Conservation (phyloP, 2,888 invertebrate genomes). For the Leptinotarsa haldemani region DNA sequence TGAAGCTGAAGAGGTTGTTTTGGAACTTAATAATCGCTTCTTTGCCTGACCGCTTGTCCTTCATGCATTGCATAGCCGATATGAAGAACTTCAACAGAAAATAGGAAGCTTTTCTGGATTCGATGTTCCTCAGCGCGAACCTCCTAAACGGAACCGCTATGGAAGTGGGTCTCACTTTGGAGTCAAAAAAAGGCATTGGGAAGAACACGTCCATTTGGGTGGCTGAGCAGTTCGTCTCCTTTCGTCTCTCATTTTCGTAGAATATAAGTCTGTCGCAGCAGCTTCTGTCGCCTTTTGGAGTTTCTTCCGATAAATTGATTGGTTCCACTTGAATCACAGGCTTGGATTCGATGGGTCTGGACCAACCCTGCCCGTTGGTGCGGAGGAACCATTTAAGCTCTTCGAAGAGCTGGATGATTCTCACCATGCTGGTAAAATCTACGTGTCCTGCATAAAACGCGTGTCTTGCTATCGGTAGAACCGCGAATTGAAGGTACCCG, state of each 20-base stretch:
- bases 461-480: constrained; percentile 71
- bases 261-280: constrained; percentile 49
- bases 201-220: constrained; percentile 43
- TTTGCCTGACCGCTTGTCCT: constrained; percentile 60
- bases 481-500: constrained; percentile 72
- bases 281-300: constrained; percentile 35
- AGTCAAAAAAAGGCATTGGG: constrained; percentile 73
- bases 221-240: constrained; percentile 55
- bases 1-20: constrained; percentile 69
- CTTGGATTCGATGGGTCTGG: constrained; percentile 51
- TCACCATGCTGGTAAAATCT: constrained; percentile 69
- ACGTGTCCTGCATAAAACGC: constrained; percentile 74
- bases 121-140: constrained; percentile 66
- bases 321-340: constrained; percentile 37
- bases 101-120: constrained; percentile 62
- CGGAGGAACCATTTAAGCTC: constrained; percentile 70
- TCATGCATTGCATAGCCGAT: constrained; percentile 66
- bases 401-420: constrained; percentile 69
- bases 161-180: constrained; percentile 66
- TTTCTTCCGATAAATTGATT: constrained; percentile 44
- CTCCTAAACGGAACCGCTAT: constrained; percentile 72
- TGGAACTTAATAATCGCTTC: constrained; percentile 66
- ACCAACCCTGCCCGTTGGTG: constrained; percentile 73
- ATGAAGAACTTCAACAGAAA: constrained; percentile 70
- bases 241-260: constrained; percentile 45